Percentiles rank a stretch among this genome's conserved stretches.
Evolutionary conservation across 2,113 vertebrate species (phyloP).

Genomic region (Etheostoma cragini): DNA sequence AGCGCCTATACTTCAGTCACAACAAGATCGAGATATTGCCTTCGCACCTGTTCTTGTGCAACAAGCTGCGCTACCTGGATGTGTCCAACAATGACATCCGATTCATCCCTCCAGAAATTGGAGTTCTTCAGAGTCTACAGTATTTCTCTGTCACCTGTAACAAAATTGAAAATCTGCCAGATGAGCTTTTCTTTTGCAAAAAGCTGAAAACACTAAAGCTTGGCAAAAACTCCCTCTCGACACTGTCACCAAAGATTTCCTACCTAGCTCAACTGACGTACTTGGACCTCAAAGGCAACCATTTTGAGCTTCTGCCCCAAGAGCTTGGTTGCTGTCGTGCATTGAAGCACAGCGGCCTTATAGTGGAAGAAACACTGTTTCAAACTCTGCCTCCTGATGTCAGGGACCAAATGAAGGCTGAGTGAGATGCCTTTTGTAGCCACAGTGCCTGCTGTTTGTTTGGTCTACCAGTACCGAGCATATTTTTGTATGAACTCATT

Average conservation of each 20-base stretch:
- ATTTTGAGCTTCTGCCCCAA: constrained; percentile 92
- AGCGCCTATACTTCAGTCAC: constrained; percentile 94
- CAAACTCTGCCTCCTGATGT: constrained; percentile 96
- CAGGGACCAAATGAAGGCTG: constrained; percentile 95
- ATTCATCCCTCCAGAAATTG: constrained; percentile 97
- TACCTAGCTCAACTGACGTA: constrained; percentile 89
- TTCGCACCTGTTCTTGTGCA: constrained; percentile 97
- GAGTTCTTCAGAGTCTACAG: constrained; percentile 97
- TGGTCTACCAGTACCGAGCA: constrained; percentile 20
- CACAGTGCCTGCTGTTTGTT: constrained; percentile 79
- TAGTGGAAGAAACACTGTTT: constrained; percentile 93
- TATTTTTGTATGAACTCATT: constrained; percentile 52
- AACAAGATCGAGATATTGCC: constrained; percentile 98
- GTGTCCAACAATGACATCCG: constrained; percentile 96
- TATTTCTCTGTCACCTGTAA: constrained; percentile 96
- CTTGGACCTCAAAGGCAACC: constrained; percentile 97
- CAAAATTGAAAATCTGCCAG: constrained; percentile 96
- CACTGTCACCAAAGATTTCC: constrained; percentile 96
- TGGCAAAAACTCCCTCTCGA: constrained; percentile 92
- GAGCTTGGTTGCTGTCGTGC: constrained; percentile 92
- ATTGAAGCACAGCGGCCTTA: constrained; percentile 90
- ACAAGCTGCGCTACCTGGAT: constrained; percentile 96
- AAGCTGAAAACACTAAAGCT: constrained; percentile 97
- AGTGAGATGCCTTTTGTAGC: constrained; percentile 84
- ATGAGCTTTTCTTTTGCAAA: constrained; percentile 98